Evolutionary conservation across 2,113 vertebrate species (phyloP).

Genomic region (Cyprinus carpio): DNA sequence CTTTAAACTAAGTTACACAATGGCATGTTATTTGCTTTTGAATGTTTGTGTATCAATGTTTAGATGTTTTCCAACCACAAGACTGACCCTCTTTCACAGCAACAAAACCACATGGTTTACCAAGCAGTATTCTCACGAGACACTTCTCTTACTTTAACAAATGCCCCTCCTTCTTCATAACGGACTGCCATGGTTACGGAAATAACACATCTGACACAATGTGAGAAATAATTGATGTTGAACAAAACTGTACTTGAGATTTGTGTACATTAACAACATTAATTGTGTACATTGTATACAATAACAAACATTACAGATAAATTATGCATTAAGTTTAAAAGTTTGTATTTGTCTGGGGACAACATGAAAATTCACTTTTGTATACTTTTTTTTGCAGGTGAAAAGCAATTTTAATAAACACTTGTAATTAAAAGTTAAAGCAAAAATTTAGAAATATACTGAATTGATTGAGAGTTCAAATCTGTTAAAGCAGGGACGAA

Average conservation of each 20-base stretch:
- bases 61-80: slow-evolving; percentile 13
- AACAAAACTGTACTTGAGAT: background rate
- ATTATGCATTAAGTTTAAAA: background rate
- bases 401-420: too few relatives aligned
- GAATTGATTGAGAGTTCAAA: background rate
- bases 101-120: background rate
- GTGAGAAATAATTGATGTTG: background rate
- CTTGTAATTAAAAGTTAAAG: background rate
- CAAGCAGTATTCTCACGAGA: background rate
- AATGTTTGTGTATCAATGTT: background rate
- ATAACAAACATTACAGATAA: background rate
- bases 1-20: background rate
- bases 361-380: too few relatives aligned
- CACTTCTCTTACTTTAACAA: too few relatives aligned
- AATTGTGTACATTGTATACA: background rate
- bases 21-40: background rate
- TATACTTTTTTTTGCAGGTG: too few relatives aligned
- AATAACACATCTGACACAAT: background rate
- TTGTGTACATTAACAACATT: background rate
- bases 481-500: too few relatives aligned
- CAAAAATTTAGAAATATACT: background rate
- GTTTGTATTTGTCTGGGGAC: background rate
- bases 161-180: background rate
- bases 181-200: background rate
- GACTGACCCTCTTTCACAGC: background rate